Evolutionary conservation across 2,797 vertebrate genomes (phyloP).

Genomic region (Protosalanx chinensis): DNA sequence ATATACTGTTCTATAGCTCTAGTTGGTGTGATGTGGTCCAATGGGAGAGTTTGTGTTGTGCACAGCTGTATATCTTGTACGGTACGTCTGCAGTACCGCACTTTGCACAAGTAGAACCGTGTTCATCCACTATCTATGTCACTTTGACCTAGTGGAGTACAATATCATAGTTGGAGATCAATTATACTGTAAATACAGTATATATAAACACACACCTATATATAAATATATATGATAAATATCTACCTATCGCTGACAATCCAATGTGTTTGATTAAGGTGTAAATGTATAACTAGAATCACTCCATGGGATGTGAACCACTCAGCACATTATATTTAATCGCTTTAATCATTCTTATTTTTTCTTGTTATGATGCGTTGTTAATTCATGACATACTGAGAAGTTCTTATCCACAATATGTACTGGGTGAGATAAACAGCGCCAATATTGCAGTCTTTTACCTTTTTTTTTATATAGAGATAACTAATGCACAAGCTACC

Average conservation of each 20-base stretch:
- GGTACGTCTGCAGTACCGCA: conserved; percentile 45
- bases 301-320: conserved; percentile 56
- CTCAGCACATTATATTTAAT: conserved; percentile 21
- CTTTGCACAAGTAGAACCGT: conserved; percentile 37
- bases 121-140: conserved; percentile 38
- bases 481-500: no score
- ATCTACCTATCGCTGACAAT: conserved; percentile 71
- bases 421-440: neutral
- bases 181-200: conserved; percentile 31
- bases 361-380: conserved; percentile 15
- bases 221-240: conserved; percentile 18
- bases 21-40: conserved; percentile 47
- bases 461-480: conserved; percentile 62
- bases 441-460: conserved; percentile 25
- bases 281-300: conserved; percentile 36
- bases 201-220: conserved; percentile 28
- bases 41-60: conserved; percentile 56
- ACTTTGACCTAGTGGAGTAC: conserved; percentile 60
- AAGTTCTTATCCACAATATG: conserved; percentile 3
- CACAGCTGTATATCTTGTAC: conserved; percentile 37
- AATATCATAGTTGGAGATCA: conserved; percentile 58
- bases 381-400: conserved; percentile 4
- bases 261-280: conserved; percentile 64
- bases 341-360: conserved; percentile 17
- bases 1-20: conserved; percentile 43